phyloP scores from a whole-genome alignment of 2,113 vertebrate genomes.

The Xerus inauris region DNA sequence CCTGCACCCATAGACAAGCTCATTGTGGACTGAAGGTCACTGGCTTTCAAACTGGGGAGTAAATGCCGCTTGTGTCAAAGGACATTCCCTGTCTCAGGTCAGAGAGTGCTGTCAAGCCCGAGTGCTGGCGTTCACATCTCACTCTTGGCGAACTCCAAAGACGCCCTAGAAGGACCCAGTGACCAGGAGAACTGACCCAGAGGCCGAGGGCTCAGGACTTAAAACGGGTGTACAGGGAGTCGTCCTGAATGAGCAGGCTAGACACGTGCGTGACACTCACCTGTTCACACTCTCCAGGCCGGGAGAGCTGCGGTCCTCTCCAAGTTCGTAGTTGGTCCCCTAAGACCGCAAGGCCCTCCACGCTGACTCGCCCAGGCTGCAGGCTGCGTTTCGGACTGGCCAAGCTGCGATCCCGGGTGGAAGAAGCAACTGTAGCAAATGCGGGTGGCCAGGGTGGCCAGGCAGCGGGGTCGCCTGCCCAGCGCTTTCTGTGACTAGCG shows the following conservation, averaged over 20 bases:
- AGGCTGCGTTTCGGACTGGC: background rate
- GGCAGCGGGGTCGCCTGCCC: background rate
- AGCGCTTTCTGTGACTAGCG: constrained; percentile 11
- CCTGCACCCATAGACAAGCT: background rate
- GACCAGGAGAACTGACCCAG: background rate
- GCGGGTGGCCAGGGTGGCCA: background rate
- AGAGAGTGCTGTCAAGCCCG: background rate
- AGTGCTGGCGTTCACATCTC: background rate
- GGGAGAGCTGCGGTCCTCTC: background rate
- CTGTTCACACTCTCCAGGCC: constrained; percentile 69
- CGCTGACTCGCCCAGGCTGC: background rate
- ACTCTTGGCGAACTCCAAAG: background rate
- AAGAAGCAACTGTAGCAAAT: background rate
- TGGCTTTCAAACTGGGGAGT: background rate
- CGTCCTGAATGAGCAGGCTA: background rate
- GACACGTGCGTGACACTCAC: constrained; percentile 74
- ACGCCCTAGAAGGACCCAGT: background rate
- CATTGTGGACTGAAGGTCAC: background rate
- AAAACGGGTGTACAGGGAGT: background rate
- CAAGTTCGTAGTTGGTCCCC: constrained; percentile 60
- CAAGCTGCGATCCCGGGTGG: background rate
- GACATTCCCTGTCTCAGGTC: background rate
- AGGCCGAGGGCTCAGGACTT: background rate
- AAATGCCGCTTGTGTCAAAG: background rate
- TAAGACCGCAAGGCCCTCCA: background rate